Conservation (phyloP, 2,113 vertebrate species). For the Istiophorus platypterus region DNA sequence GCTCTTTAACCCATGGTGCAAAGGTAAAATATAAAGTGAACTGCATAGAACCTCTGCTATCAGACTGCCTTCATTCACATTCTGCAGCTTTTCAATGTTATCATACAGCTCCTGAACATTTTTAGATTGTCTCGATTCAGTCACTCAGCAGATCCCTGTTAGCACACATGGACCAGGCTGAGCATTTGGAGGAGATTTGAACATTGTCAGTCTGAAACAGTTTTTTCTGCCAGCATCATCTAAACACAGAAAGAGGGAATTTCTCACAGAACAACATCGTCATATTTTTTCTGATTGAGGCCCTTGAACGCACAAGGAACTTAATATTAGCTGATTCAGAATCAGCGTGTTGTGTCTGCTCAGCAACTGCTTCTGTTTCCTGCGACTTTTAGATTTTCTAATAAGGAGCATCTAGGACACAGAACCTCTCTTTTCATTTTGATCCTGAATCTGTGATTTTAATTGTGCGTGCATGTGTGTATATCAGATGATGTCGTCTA, state of each 20-base stretch:
- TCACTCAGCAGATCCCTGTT: neutral
- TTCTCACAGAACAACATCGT: neutral
- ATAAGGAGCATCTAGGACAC: neutral
- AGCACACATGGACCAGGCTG: neutral
- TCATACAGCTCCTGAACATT: neutral
- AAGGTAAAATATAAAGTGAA: conserved; percentile 81
- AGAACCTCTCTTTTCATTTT: neutral
- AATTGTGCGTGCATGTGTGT: conserved; percentile 22
- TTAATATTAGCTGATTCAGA: neutral
- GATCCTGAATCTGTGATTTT: neutral
- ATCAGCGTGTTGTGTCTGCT: neutral
- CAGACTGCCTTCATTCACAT: neutral
- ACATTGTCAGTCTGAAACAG: neutral
- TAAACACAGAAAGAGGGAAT: neutral
- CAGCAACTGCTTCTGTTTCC: neutral
- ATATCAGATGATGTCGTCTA: conserved; percentile 86
- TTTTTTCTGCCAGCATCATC: neutral
- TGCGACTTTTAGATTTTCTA: neutral
- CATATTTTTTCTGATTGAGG: neutral
- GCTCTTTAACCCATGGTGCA: conserved; percentile 95
- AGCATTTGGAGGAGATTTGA: neutral
- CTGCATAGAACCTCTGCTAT: neutral
- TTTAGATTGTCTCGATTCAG: neutral
- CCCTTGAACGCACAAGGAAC: neutral
- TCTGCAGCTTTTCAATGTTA: neutral